Evolutionary conservation across 2,797 vertebrate genomes (phyloP), one percentile per base, ranked within the genome.

Genomic region (Xenopus petersii): DNA sequence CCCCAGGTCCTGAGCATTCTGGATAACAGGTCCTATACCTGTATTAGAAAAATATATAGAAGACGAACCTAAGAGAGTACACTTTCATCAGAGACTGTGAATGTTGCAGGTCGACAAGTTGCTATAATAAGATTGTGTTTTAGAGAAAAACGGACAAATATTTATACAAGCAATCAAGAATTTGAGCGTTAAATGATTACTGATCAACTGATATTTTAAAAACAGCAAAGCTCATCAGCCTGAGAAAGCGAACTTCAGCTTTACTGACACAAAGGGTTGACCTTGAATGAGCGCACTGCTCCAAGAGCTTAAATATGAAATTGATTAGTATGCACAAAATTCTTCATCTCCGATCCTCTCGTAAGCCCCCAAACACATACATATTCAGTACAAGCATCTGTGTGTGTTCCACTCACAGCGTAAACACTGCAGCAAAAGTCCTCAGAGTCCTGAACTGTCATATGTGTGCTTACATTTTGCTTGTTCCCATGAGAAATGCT

Each of bases 351-450:
- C 24, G n/a, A 24, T n/a, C 13, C 24, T 49, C 21, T 49, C 10
- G 12, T n/a, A 49, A 56, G 66, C 49, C 4, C 15, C 16, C 24
- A 54, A 51, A 13, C 21, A n/a, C 48, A 75, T 64, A 4, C 60
- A 75, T 69, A 75, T 75, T 75, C 73, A 64, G 73, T 51, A 48
- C 17, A 13, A n/a, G 66, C 73, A 69, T 59, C 30, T 75, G 66
- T 51, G 66, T 15, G 10, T 59, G 73, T 74, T 68, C 66, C 66
- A 56, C 4, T 42, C 58, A 42, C 17, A 62, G 72, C 26, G 0
- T 54, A 33, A 67, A 24, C 16, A 55, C 26, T 55, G 65, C 64
- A 42, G 56, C 46, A 15, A 3, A 12, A 55, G 21, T 68, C 64
- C 65, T 62, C 64, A 0, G 64, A 67, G 63, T 16, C n/a, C 42